Conservation (phyloP, 2,888 invertebrate species). For the Drosophila quinaria region DNA sequence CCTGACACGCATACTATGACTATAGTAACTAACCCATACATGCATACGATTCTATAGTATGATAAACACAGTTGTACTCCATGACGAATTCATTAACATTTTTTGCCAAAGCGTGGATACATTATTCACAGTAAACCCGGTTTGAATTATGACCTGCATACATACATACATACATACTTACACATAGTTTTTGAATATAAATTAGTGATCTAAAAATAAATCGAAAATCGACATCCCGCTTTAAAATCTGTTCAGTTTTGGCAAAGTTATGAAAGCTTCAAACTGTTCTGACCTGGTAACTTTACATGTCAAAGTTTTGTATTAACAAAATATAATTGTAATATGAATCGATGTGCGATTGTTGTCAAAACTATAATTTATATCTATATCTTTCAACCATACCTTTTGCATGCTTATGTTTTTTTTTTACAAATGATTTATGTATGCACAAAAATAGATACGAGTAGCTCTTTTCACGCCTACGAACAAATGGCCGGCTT, state of each 20-base stretch:
- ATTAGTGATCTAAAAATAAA: no score
- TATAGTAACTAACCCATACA: constrained; percentile 1
- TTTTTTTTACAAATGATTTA: constrained; percentile 6
- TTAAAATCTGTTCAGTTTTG: no score
- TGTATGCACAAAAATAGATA: constrained; percentile 15
- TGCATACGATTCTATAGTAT: not conserved
- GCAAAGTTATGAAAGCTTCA: no score
- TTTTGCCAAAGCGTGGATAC: constrained; percentile 22
- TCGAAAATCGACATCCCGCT: no score
- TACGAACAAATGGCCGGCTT: constrained; percentile 47
- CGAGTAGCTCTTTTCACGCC: constrained; percentile 44
- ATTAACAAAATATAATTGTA: no score
- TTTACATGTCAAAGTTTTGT: no score
- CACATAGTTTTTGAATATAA: not conserved
- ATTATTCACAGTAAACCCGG: constrained; percentile 10
- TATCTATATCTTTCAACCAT: not conserved
- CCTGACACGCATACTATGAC: constrained; percentile 33
- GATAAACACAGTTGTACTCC: constrained; percentile 14
- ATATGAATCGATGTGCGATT: no score
- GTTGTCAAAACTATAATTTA: no score
- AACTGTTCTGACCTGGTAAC: no score
- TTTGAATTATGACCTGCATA: not conserved
- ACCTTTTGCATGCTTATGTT: no score
- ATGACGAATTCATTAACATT: constrained; percentile 51
- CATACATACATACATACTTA: not conserved